Conservation (phyloP, 2,888 invertebrate genomes). For the Agonopterix subpropinquella region DNA sequence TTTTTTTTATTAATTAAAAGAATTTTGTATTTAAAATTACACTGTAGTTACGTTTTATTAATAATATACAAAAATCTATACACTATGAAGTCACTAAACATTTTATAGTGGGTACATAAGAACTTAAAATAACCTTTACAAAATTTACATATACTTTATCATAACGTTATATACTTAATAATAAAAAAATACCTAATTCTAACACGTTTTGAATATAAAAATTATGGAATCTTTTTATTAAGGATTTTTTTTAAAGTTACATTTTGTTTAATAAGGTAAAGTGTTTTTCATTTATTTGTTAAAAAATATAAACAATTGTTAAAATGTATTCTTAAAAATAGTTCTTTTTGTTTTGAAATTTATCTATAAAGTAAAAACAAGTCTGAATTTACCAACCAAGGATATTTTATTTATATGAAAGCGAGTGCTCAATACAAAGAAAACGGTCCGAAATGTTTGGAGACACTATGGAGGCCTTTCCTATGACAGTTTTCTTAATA, state of each 20-base stretch:
- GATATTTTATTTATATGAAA: too few relatives aligned
- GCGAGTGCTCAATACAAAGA: too few relatives aligned
- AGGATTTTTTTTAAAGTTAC: constrained; percentile 8
- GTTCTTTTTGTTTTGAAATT: constrained; percentile 26
- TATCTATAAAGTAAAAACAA: constrained; percentile 12
- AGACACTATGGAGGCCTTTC: too few relatives aligned
- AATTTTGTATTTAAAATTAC: too few relatives aligned
- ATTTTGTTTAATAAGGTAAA: not conserved
- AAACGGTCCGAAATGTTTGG: too few relatives aligned
- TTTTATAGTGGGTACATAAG: constrained; percentile 14
- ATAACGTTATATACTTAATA: constrained; percentile 19
- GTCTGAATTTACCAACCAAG: too few relatives aligned
- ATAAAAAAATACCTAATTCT: constrained; percentile 31
- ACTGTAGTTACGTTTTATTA: too few relatives aligned
- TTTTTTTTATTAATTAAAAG: too few relatives aligned
- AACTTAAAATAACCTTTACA: constrained; percentile 47
- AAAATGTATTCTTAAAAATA: constrained; percentile 44
- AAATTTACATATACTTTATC: constrained; percentile 57
- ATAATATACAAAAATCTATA: constrained; percentile 25
- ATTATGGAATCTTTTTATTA: constrained; percentile 53
- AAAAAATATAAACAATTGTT: constrained; percentile 45
- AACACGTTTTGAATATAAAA: constrained; percentile 52
- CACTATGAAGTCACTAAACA: constrained; percentile 8
- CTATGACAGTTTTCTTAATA: too few relatives aligned
- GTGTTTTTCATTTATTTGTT: constrained; percentile 19